Evolutionary conservation across 2,113 vertebrate species (phyloP).

Genomic region (Gymnarchus niloticus): DNA sequence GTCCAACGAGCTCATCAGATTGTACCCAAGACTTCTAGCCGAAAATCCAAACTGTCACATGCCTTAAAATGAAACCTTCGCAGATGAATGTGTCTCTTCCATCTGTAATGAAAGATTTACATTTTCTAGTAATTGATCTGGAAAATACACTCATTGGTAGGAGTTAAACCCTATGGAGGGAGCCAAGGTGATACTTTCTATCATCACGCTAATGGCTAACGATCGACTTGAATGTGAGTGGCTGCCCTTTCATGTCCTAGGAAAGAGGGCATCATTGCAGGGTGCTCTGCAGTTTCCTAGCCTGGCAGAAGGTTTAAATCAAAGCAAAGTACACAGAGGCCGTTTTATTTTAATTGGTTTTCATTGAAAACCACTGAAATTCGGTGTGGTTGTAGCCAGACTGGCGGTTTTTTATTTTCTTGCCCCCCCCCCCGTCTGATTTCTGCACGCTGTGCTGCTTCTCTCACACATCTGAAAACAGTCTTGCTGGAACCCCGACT

Average conservation of each 20-base stretch:
- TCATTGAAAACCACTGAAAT: not conserved
- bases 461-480: not conserved
- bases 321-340: not conserved
- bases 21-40: not conserved
- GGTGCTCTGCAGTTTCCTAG: not conserved
- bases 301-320: not conserved
- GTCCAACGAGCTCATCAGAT: not conserved
- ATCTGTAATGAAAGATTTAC: not conserved
- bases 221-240: not conserved
- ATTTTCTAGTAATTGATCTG: not conserved
- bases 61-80: not conserved
- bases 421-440: not conserved
- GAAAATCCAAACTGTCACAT: not conserved
- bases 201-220: not conserved
- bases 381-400: not conserved
- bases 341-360: not conserved
- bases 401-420: not conserved
- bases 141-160: too few species aligned
- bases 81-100: not conserved
- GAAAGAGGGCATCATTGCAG: not conserved
- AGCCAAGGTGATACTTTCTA: too few species aligned
- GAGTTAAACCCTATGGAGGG: too few species aligned
- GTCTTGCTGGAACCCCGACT: not conserved
- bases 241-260: not conserved
- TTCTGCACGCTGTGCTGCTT: too few species aligned